Evolutionary conservation across 2,888 invertebrate genomes (phyloP), one percentile per base, ranked within the genome.

Genomic region (Ischnura elegans): DNA sequence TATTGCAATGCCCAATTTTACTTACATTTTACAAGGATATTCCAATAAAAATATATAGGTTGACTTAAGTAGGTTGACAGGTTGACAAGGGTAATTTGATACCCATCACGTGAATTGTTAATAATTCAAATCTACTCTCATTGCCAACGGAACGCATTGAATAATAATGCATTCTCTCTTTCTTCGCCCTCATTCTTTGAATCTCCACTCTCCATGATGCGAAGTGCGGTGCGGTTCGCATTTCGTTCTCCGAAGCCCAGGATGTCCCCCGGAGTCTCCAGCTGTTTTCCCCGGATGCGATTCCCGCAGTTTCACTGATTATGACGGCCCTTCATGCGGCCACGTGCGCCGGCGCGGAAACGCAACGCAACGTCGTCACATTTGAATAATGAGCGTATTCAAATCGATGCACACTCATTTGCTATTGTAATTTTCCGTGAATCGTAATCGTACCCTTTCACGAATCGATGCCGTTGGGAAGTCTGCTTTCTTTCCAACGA

Each of bases 351-450:
- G 76, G 36, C 76, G 36, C 76, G 76, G 76, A 76, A 76, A 76
- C 76, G 36, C 16, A n/a, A 36, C 76, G 76, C 76, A 76, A 76
- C 76, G 36, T 10, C 76, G 10, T 76, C 51, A 36, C 76, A 76
- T 76, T 76, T 76, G 76, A 76, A 76, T 76, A 76, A 76, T 76
- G 76, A 36, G 25, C 76, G 36, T 76, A 76, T 76, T 76, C 76
- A 76, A 76, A 76, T 76, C 76, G 76, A 76, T 76, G 76, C 76
- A 76, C 29, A 36, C 76, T 36, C 76, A 36, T n/a, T n/a, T 36
- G 36, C n/a, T 76, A 76, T 76, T 29, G 29, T 76, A 76, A 76
- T 76, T 76, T 76, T 13, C 25, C 76, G 36, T 21, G 76, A 76
- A 76, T 76, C 76, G 76, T 36, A 76, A 29, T 25, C 16, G 76